A percentile compares a stretch with the other conserved stretches of the same genome.
Conservation (phyloP, 2,888 invertebrate genomes). For the Phyllotreta striolata region DNA sequence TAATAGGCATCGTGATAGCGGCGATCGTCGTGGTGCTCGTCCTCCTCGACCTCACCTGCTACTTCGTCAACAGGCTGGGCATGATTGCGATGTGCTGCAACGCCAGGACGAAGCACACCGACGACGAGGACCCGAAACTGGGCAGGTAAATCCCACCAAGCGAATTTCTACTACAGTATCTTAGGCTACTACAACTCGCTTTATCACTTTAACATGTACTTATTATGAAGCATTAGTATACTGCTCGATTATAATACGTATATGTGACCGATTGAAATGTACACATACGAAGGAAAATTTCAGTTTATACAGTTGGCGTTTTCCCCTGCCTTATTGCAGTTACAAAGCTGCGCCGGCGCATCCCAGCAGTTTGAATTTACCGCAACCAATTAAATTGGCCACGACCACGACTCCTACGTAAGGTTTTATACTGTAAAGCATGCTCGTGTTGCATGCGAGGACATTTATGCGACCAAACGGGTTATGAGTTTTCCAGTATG, state of each 20-base stretch:
- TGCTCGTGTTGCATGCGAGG: slow-evolving; percentile 15
- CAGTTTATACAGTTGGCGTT: slow-evolving; percentile 97
- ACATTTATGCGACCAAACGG: no score
- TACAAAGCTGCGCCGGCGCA: slow-evolving; percentile 80
- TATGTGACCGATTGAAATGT: slow-evolving; percentile 7
- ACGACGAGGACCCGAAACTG: slow-evolving; percentile 83
- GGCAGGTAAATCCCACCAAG: slow-evolving; percentile 72
- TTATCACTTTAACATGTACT: slow-evolving; percentile 2
- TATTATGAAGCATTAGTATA: slow-evolving; percentile 13
- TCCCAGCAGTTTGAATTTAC: slow-evolving; percentile 81
- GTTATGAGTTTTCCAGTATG: no score
- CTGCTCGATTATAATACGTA: slow-evolving; percentile 5
- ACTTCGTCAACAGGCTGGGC: slow-evolving; percentile 71
- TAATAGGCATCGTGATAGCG: slow-evolving; percentile 86
- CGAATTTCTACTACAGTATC: not conserved
- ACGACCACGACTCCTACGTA: slow-evolving; percentile 74
- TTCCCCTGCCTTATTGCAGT: slow-evolving; percentile 96
- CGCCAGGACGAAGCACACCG: slow-evolving; percentile 70
- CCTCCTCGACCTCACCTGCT: slow-evolving; percentile 85
- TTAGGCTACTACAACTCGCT: not conserved
- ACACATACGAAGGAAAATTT: slow-evolving; percentile 53
- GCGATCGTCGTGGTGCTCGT: slow-evolving; percentile 82
- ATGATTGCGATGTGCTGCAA: slow-evolving; percentile 75
- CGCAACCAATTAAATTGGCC: slow-evolving; percentile 79
- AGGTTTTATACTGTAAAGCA: slow-evolving; percentile 57